These are phyloP conservation scores for Cylloceria caligata DNA, from an alignment of 2,888 invertebrate species.

Conservation along the genomic window DNA sequence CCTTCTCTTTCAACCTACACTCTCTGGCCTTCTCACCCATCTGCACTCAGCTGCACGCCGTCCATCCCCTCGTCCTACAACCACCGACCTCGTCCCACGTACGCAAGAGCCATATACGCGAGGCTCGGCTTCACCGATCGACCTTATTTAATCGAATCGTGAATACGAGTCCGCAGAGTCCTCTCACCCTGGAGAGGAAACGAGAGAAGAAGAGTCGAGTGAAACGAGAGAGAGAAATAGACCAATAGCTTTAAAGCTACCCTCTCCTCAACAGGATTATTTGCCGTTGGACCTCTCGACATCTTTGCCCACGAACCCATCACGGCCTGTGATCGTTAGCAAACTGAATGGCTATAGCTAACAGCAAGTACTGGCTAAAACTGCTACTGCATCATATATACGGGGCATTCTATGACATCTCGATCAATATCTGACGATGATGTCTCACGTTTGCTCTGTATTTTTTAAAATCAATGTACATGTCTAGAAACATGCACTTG, in stretches of 20 bases:
- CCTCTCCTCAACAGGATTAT: slow-evolving; percentile 44
- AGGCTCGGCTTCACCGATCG: slow-evolving; percentile 48
- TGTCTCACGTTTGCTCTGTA: too few species aligned
- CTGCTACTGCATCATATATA: slow-evolving; percentile 10
- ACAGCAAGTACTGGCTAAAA: slow-evolving; percentile 32
- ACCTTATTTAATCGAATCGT: slow-evolving; percentile 63
- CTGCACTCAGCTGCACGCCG: slow-evolving; percentile 18
- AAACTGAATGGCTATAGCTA: slow-evolving; percentile 45
- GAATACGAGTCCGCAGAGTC: slow-evolving; percentile 45
- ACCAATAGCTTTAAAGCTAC: slow-evolving; percentile 34
- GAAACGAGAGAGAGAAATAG: slow-evolving; percentile 48
- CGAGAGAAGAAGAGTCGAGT: slow-evolving; percentile 32
- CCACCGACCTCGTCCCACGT: slow-evolving; percentile 1
- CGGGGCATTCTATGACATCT: neutral
- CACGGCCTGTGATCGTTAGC: slow-evolving; percentile 54
- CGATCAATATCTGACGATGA: too few species aligned
- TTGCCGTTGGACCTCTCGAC: slow-evolving; percentile 61
- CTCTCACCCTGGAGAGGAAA: slow-evolving; percentile 63
- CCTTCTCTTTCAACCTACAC: slow-evolving; percentile 23
- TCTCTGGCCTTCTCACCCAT: slow-evolving; percentile 45
- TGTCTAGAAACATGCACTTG: too few species aligned
- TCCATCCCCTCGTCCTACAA: slow-evolving; percentile 22
- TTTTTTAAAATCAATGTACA: too few species aligned
- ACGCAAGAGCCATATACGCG: slow-evolving; percentile 10
- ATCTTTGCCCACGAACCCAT: slow-evolving; percentile 58